phyloP scores from a whole-genome alignment of 2,888 invertebrate species.

The Rutpela maculata region DNA sequence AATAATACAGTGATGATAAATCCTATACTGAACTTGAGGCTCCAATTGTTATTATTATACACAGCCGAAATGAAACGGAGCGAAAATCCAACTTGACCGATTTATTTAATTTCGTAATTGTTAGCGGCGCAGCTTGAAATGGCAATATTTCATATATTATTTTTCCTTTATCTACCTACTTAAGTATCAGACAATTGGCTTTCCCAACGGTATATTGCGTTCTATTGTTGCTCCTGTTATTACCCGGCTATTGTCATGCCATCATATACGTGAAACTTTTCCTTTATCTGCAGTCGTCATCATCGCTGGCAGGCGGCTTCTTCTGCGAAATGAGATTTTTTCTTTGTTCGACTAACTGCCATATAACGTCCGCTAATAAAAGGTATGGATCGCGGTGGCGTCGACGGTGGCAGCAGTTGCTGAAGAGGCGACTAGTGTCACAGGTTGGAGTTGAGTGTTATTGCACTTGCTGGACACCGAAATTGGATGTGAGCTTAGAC shows the following conservation, averaged over 20 bases:
- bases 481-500: conserved; percentile 40
- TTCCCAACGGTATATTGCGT: conserved; percentile 70
- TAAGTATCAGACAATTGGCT: conserved; percentile 70
- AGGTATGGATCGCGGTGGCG: conserved; percentile 59
- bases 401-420: conserved; percentile 42
- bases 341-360: conserved; percentile 70
- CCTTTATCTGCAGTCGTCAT: conserved; percentile 71
- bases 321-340: conserved; percentile 71
- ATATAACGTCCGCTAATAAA: conserved; percentile 70
- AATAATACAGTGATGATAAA: no score
- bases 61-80: conserved; percentile 18
- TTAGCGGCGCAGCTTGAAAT: conserved; percentile 49
- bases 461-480: conserved; percentile 53
- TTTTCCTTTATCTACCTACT: conserved; percentile 65
- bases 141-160: conserved; percentile 62
- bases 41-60: neutral
- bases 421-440: conserved; percentile 56
- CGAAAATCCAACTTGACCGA: conserved; percentile 34
- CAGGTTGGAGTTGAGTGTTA: conserved; percentile 66
- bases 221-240: conserved; percentile 70
- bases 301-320: conserved; percentile 58
- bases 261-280: conserved; percentile 71
- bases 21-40: neutral
- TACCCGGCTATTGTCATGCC: conserved; percentile 69
- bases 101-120: conserved; percentile 44